Evolutionary conservation across 2,888 invertebrate genomes (phyloP).

Genomic region (Andrena marginata): DNA sequence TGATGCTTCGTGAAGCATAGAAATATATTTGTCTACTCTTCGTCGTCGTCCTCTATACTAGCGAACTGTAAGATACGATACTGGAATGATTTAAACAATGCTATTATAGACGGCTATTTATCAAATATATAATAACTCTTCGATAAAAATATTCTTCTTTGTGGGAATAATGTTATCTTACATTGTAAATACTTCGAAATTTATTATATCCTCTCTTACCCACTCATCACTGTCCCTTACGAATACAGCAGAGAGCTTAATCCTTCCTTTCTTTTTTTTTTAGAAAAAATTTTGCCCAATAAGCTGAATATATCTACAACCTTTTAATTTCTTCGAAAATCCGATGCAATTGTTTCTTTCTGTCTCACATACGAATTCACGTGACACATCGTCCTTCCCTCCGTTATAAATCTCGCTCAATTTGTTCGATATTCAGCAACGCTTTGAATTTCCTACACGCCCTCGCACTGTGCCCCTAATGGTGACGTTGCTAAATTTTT

Average conservation of each 20-base stretch:
- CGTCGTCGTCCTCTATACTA: too few species aligned
- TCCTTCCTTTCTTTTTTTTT: not conserved
- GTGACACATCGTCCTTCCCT: not conserved
- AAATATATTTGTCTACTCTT: too few species aligned
- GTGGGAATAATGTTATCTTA: not conserved
- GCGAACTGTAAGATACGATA: constrained; percentile 9
- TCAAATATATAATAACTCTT: constrained; percentile 10
- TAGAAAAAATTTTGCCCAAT: not conserved
- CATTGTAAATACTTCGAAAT: constrained; percentile 4
- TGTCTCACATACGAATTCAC: not conserved
- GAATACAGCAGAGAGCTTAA: too few species aligned
- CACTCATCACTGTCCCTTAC: too few species aligned
- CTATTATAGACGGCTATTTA: constrained; percentile 15
- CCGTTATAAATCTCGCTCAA: not conserved
- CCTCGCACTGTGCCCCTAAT: not conserved
- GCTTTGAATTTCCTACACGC: constrained; percentile 27
- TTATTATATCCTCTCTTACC: constrained; percentile 6
- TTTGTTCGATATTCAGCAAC: not conserved
- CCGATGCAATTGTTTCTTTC: too few species aligned
- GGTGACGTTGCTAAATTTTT: constrained; percentile 36
- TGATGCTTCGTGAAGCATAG: not conserved
- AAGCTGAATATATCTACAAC: constrained; percentile 21
- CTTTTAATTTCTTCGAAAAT: constrained; percentile 12
- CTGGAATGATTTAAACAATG: constrained; percentile 48
- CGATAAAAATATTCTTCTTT: constrained; percentile 18